Percentiles rank a stretch among this genome's conserved stretches.
Evolutionary conservation across 2,797 vertebrate genomes (phyloP).

Genomic region (Propithecus deckenii): DNA sequence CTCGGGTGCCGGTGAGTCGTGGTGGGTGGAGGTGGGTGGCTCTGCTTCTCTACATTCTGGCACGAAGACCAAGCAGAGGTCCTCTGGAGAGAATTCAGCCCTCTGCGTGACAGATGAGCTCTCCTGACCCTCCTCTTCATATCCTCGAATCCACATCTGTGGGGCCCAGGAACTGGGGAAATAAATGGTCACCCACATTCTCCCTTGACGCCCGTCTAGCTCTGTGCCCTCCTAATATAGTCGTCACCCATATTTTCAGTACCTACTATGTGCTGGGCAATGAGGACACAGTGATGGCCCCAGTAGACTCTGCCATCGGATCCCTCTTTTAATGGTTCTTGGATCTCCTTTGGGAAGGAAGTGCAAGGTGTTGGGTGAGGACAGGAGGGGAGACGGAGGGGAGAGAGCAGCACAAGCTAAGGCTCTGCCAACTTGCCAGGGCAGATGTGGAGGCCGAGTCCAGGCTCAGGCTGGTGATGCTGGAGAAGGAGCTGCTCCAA

Average conservation of each 20-base stretch:
- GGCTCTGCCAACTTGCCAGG: slow-evolving; percentile 18
- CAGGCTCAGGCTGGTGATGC: slow-evolving; percentile 75
- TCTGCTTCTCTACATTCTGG: neutral
- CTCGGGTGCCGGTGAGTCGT: slow-evolving; percentile 75
- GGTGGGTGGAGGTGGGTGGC: neutral
- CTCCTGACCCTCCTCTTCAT: neutral
- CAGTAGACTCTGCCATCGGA: neutral
- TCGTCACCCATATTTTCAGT: neutral
- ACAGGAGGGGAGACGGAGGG: no score
- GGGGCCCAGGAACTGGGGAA: neutral
- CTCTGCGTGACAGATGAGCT: neutral
- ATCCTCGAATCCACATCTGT: neutral
- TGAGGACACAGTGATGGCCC: neutral
- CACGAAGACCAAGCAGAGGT: neutral
- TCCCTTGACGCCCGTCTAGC: neutral
- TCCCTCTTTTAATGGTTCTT: neutral
- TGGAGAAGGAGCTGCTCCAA: slow-evolving; percentile 84
- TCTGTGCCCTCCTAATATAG: neutral
- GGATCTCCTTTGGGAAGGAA: neutral
- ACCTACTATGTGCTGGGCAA: neutral
- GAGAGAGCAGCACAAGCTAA: neutral
- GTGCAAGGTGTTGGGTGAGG: neutral
- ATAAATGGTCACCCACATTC: neutral
- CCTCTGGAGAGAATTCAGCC: neutral
- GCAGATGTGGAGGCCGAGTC: slow-evolving; percentile 80